Evolutionary conservation across 2,797 vertebrate species (phyloP).

Genomic region (Coregonus suidteri): DNA sequence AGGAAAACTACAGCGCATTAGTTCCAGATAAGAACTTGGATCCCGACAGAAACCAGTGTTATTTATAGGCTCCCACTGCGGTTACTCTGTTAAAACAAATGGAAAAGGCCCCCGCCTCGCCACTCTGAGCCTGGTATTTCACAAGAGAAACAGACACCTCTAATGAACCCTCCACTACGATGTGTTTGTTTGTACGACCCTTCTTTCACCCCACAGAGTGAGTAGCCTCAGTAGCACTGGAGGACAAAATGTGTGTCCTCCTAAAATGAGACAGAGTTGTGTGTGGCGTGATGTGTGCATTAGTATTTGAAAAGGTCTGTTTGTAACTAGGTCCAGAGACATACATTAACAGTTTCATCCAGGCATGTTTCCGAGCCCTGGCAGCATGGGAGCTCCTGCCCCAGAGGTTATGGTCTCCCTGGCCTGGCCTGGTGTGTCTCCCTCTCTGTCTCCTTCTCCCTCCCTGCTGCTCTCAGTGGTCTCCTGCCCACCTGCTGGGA

Average conservation of each 20-base stretch:
- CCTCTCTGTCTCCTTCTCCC: conserved; percentile 28
- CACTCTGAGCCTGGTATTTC: background rate
- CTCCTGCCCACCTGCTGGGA: conserved; percentile 66
- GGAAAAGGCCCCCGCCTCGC: conserved; percentile 1
- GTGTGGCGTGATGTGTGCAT: background rate
- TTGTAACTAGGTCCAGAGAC: background rate
- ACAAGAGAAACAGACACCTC: conserved; percentile 7
- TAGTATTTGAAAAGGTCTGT: conserved; percentile 2
- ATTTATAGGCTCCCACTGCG: conserved; percentile 15
- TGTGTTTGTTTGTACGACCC: conserved; percentile 46
- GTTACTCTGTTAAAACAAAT: conserved; percentile 31
- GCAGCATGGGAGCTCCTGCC: conserved; percentile 22
- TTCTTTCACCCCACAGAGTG: conserved; percentile 26
- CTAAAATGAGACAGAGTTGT: background rate
- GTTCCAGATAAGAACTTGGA: conserved; percentile 20
- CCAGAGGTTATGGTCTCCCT: conserved; percentile 42
- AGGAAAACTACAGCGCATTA: conserved; percentile 20
- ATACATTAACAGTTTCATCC: background rate
- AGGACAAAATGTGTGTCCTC: conserved; percentile 36
- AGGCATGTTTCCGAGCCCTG: conserved; percentile 1
- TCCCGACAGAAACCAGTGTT: conserved; percentile 1
- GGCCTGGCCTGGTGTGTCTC: conserved; percentile 42
- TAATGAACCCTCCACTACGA: background rate
- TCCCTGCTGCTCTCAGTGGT: conserved; percentile 56
- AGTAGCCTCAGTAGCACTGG: conserved; percentile 44